Evolutionary conservation across 2,888 invertebrate species (phyloP), one percentile per base, ranked within the genome.

Genomic region (Dichetophora obliterata): DNA sequence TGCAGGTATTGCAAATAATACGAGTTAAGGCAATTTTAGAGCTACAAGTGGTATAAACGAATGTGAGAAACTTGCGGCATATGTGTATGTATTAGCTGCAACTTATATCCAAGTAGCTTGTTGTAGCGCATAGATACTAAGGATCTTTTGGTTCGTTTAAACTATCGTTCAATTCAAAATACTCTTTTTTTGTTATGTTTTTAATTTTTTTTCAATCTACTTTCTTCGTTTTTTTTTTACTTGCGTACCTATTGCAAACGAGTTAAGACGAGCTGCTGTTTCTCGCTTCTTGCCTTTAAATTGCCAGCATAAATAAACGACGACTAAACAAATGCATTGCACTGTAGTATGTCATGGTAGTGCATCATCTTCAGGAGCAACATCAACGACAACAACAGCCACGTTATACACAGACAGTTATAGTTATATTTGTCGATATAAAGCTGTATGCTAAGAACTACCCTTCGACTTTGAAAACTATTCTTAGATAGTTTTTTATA

Each of bases 1-100:
- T 59, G 59, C 43, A 59, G 59, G 22, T 50, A 57, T 71, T 59
- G 59, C 43, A 59, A 57, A 70, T 68, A 68, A 68, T 68, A 54
- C 54, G 34, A 14, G 34, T 54, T 34, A 19, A 54, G n/a, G 19
- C 54, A 34, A 54, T 70, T 19, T 24, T 27, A 0, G 34, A 34
- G 9, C 70, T 70, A 70, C 52, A 16, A 27, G 16, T 54, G 70
- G 31, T 31, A 24, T 31, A 14, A n/a, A 8, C 54, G 70, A 34
- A 24, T 27, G 6, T 16, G 19, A 19, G 3, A 37, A 16, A 3
- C 31, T 19, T 0, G 22, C 19, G 19, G 8, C 22, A 19, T 34
- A 5, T n/a, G n/a, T n/a, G n/a, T n/a, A n/a, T n/a, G n/a, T 19
- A 22, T 31, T 54, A n/a, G 6, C n/a, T 65, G 16, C 5, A 16